Conservation (phyloP, 2,797 vertebrate genomes). For the Falco peregrinus region DNA sequence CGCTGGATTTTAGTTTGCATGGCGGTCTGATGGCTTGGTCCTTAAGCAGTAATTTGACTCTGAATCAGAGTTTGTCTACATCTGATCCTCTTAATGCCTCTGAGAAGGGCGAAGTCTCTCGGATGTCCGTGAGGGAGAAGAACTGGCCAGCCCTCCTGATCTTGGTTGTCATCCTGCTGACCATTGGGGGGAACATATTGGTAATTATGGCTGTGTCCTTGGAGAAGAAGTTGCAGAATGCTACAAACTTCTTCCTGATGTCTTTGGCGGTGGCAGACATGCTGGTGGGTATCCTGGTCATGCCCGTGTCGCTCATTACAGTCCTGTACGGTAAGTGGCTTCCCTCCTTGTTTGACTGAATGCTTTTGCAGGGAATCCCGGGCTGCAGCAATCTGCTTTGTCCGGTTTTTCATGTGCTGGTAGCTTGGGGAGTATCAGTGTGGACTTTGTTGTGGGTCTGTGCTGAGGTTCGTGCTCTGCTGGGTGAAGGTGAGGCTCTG, state of each 20-base stretch:
- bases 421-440: background rate
- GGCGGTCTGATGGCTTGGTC: constrained; percentile 81
- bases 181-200: constrained; percentile 92
- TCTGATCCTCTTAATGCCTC: constrained; percentile 71
- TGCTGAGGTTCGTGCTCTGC: background rate
- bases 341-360: background rate
- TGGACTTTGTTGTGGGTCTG: background rate
- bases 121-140: constrained; percentile 76
- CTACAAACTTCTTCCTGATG: constrained; percentile 97
- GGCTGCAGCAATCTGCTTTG: background rate
- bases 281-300: constrained; percentile 96
- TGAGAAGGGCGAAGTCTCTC: constrained; percentile 57
- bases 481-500: background rate
- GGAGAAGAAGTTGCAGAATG: constrained; percentile 97
- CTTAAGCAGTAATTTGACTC: constrained; percentile 78
- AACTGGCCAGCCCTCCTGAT: constrained; percentile 95
- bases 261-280: constrained; percentile 96
- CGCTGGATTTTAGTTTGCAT: constrained; percentile 76
- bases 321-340: constrained; percentile 92
- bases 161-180: constrained; percentile 91
- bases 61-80: constrained; percentile 81
- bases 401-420: rapidly evolving
- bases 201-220: constrained; percentile 95
- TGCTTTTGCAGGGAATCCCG: background rate
- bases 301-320: constrained; percentile 92